Evolutionary conservation across 2,797 vertebrate genomes (phyloP).

Genomic region (Philypnodon macrostomus): DNA sequence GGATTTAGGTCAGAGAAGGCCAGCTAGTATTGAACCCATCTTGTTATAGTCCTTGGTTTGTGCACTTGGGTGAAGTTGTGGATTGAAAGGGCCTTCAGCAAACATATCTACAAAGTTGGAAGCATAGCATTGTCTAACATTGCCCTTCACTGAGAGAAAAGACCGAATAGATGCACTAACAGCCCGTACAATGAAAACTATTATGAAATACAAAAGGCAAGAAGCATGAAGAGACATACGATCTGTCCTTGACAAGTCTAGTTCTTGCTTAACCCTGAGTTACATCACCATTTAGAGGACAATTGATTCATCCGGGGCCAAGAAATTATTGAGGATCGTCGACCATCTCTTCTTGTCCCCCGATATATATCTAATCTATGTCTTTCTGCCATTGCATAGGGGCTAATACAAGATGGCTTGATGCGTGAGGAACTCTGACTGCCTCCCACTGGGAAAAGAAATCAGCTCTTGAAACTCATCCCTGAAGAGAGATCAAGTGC

Average conservation of each 20-base stretch:
- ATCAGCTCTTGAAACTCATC: slow-evolving; percentile 31
- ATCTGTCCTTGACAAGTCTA: slow-evolving; percentile 28
- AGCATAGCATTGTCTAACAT: too few species aligned
- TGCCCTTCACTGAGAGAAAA: too few species aligned
- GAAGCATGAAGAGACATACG: slow-evolving; percentile 2
- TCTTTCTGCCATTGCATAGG: slow-evolving; percentile 24
- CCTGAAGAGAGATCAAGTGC: slow-evolving; percentile 41
- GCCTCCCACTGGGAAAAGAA: slow-evolving; percentile 38
- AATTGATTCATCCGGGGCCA: slow-evolving; percentile 37
- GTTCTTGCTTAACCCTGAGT: slow-evolving; percentile 45
- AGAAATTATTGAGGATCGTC: slow-evolving; percentile 22
- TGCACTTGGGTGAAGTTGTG: too few species aligned
- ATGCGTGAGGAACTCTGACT: slow-evolving; percentile 24
- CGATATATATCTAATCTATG: slow-evolving; percentile 39
- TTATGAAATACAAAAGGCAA: neutral
- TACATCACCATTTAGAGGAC: slow-evolving; percentile 43
- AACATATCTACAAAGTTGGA: too few species aligned
- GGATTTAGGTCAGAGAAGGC: too few species aligned
- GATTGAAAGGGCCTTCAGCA: too few species aligned
- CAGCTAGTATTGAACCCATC: too few species aligned
- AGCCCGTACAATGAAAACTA: neutral
- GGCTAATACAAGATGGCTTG: slow-evolving; percentile 26
- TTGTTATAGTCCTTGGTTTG: too few species aligned
- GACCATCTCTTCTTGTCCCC: slow-evolving; percentile 21
- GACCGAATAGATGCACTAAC: too few species aligned